Evolutionary conservation across 2,888 invertebrate genomes (phyloP), one percentile per base, ranked within the genome.

Genomic region (Dryobotodes eremita): DNA sequence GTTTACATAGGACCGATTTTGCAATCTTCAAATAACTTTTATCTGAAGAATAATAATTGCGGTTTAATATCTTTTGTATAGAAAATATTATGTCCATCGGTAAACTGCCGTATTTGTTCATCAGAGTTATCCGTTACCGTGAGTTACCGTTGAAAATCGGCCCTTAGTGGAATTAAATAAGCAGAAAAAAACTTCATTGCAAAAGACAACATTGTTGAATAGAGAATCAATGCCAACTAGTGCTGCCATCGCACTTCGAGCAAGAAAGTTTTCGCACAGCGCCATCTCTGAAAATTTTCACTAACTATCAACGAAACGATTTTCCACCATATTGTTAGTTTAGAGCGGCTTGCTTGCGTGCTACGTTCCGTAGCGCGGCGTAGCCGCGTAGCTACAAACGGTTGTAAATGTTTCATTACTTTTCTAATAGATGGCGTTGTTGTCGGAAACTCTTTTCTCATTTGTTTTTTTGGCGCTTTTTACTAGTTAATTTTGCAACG

Each of bases 271-370:
- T 71, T 50, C 71, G 31, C 53, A 71, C 64, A 87, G 72, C 89
- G 90, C 90, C 91, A 90, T 89, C 92, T 92, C 59, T 86, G 31
- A 48, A n/a, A 66, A 71, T 62, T 70, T 75, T 48, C 73, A 50
- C 1, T 4, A 84, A 80, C 74, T 73, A 76, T 11, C n/a, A 65
- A 46, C 42, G 20, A 46, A 0, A 53, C 31, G 1, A 46, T 74
- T 85, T 88, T 77, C 75, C 83, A 31, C 55, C 5, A n/a, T 13
- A 7, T 42, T 36, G 62, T 65, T 6, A 69, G 46, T 66, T 70
- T 68, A 8, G 1, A 36, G 5, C 6, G 36, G 23, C 61, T 0
- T 0, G 48, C 15, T n/a, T n/a, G 5, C n/a, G 36, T 36, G 83
- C 73, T 75, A 78, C 73, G 36, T 8, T 71, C 13, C 61, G 59